Evolutionary conservation across 2,888 invertebrate species (phyloP).

Genomic region (Pelosia muscerda): DNA sequence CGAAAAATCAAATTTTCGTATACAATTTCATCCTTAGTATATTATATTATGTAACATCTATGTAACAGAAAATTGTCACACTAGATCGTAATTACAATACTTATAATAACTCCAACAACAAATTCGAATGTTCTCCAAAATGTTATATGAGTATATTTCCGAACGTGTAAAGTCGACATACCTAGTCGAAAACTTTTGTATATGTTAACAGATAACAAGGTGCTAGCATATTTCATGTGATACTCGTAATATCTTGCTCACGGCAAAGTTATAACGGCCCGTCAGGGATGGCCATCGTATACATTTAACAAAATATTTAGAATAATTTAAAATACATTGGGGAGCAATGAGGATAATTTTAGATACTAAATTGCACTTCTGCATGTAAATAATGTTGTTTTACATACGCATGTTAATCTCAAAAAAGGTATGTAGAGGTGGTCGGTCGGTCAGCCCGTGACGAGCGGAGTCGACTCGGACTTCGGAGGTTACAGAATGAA

Average conservation of each 20-base stretch:
- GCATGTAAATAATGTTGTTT: constrained; percentile 17
- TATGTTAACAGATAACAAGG: constrained; percentile 28
- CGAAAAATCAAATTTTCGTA: no score
- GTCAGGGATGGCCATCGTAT: constrained; percentile 38
- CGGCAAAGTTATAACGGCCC: constrained; percentile 37
- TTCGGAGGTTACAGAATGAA: no score
- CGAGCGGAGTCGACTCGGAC: no score
- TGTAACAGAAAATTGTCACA: not conserved
- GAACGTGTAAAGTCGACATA: constrained; percentile 10
- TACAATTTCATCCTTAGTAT: not conserved
- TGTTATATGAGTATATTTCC: constrained; percentile 9
- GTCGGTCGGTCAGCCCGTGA: no score
- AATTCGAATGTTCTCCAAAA: constrained; percentile 13
- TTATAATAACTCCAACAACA: constrained; percentile 8
- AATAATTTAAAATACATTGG: constrained; percentile 36
- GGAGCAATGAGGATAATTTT: constrained; percentile 33
- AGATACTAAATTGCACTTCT: constrained; percentile 28
- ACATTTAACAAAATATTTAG: constrained; percentile 33
- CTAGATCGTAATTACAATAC: constrained; percentile 12
- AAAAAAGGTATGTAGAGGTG: no score
- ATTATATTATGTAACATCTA: not conserved
- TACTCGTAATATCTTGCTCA: constrained; percentile 36
- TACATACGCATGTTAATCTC: no score
- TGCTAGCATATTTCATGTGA: constrained; percentile 26
- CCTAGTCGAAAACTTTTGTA: constrained; percentile 14